Evolutionary conservation across 2,113 vertebrate genomes (phyloP).

Genomic region (Haemorhous mexicanus): DNA sequence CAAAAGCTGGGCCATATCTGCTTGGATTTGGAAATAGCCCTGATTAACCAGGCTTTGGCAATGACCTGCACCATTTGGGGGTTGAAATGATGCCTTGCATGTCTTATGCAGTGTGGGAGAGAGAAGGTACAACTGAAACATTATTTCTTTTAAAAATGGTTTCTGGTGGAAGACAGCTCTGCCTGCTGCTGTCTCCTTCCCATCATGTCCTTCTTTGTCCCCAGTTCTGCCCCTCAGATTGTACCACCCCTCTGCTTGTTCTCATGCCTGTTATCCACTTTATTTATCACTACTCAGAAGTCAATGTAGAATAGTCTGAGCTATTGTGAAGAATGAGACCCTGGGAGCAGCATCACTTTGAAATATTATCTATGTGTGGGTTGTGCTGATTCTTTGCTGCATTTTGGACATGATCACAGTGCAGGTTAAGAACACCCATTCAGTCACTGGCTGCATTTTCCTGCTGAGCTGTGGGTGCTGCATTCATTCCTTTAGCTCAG

Average conservation of each 20-base stretch:
- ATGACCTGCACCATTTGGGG: neutral
- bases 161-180: neutral
- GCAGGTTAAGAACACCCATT: neutral
- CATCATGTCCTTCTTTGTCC: neutral
- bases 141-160: neutral
- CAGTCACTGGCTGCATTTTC: neutral
- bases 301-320: neutral
- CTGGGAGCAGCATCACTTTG: neutral
- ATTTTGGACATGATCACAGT: neutral
- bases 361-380: neutral
- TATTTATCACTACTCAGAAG: neutral
- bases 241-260: neutral
- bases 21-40: neutral
- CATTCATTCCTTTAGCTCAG: neutral
- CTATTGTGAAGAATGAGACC: neutral
- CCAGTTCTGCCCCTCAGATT: neutral
- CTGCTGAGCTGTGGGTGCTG: neutral
- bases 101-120: neutral
- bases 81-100: neutral
- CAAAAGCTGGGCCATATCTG: neutral
- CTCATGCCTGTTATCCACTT: neutral
- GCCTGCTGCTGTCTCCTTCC: neutral
- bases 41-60: neutral
- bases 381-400: neutral
- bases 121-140: neutral